Conservation (phyloP, 2,888 invertebrate species). For the Cataglyphis rosenhaueri region DNA sequence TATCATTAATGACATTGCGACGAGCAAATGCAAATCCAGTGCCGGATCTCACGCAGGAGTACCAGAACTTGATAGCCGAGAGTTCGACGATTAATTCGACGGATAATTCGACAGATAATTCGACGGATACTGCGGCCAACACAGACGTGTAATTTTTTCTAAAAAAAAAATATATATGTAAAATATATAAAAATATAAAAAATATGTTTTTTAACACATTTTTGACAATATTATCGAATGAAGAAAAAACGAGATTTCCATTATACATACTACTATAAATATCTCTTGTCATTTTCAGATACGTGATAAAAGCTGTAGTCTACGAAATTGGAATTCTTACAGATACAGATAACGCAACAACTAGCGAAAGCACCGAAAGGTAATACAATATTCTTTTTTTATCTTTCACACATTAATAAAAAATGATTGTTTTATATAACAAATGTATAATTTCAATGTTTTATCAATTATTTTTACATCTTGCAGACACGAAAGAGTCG, state of each 20-base stretch:
- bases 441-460: not conserved
- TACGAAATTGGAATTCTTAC: slow-evolving; percentile 88
- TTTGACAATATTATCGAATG: slow-evolving; percentile 57
- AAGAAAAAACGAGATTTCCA: not conserved
- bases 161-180: not conserved
- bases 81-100: slow-evolving; percentile 37
- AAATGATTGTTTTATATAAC: not conserved
- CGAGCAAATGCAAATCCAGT: slow-evolving; percentile 45
- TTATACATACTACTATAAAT: not conserved
- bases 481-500: slow-evolving; percentile 65
- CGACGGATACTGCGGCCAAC: not conserved
- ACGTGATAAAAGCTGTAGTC: slow-evolving; percentile 87
- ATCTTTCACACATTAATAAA: not conserved
- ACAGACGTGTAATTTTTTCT: slow-evolving; percentile 42
- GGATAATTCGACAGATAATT: slow-evolving; percentile 11
- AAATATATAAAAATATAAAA: not conserved
- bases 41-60: slow-evolving; percentile 17
- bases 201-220: slow-evolving; percentile 1
- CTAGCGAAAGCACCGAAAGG: slow-evolving; percentile 83
- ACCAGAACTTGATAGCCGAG: slow-evolving; percentile 20
- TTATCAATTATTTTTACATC: not conserved
- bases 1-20: slow-evolving; percentile 18
- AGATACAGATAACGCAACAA: slow-evolving; percentile 84
- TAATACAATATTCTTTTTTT: slow-evolving; percentile 46
- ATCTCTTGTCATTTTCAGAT: slow-evolving; percentile 81